Evolutionary conservation across 2,797 vertebrate genomes (phyloP).

Genomic region (Typhlichthys subterraneus): DNA sequence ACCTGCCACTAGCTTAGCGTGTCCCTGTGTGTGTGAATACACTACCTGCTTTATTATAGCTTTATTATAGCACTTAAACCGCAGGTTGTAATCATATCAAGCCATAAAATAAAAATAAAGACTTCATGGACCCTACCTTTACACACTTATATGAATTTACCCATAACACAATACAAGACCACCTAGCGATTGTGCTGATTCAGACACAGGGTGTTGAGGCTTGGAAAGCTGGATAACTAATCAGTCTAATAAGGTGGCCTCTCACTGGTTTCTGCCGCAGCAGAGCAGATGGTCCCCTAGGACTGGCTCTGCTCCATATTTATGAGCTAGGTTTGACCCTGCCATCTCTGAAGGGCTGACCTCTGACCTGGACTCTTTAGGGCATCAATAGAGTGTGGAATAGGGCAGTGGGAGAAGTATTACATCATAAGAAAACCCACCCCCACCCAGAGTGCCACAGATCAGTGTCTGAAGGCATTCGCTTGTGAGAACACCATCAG

Average conservation of each 20-base stretch:
- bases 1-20: not conserved
- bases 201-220: constrained; percentile 25
- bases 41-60: no score
- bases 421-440: constrained; percentile 30
- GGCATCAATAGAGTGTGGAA: constrained; percentile 64
- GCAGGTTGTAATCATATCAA: no score
- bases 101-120: no score
- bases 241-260: constrained; percentile 55
- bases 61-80: no score
- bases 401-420: constrained; percentile 45
- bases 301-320: constrained; percentile 62
- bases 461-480: constrained; percentile 46
- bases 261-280: constrained; percentile 56
- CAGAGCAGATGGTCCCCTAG: constrained; percentile 70
- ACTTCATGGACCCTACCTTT: no score
- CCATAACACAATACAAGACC: constrained; percentile 10
- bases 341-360: constrained; percentile 62
- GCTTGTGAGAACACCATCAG: constrained; percentile 38
- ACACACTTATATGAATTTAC: no score
- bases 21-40: no score
- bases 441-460: constrained; percentile 36
- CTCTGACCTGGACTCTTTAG: constrained; percentile 65
- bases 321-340: constrained; percentile 72
- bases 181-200: constrained; percentile 20
- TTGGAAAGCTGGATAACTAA: constrained; percentile 67